Conservation (phyloP, 92 coral and sea anemone genomes). For the Desmophyllum pertusum region DNA sequence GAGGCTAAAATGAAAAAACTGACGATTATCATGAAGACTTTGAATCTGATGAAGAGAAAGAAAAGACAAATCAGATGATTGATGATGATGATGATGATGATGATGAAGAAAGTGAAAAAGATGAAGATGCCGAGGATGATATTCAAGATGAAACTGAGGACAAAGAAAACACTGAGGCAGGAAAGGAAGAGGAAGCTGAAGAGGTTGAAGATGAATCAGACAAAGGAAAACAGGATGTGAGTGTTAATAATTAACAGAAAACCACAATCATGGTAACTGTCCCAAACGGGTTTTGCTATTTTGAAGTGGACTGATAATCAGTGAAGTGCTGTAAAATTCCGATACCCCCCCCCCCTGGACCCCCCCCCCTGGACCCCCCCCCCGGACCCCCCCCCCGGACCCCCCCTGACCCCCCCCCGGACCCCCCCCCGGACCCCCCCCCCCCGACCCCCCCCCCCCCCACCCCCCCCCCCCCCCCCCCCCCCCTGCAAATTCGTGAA, state of each 20-base stretch:
- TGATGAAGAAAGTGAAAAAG: conserved; percentile 17
- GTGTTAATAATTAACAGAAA: not conserved
- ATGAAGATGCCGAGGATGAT: conserved; percentile 47
- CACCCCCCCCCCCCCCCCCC: too few species aligned
- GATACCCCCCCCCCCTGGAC: too few species aligned
- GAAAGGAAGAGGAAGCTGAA: conserved; percentile 50
- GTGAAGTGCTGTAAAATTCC: too few species aligned
- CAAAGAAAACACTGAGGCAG: conserved; percentile 11
- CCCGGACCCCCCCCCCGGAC: too few species aligned
- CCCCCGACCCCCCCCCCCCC: too few species aligned
- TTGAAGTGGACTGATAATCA: too few species aligned
- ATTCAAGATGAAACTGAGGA: conserved; percentile 60
- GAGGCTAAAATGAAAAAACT: conserved; percentile 33
- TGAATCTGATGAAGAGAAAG: conserved; percentile 68
- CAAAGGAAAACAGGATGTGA: conserved; percentile 31
- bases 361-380: too few species aligned
- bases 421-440: too few species aligned
- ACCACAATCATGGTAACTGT: not conserved
- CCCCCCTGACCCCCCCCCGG: too few species aligned
- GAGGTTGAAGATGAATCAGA: conserved; percentile 40
- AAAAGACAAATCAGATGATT: conserved; percentile 31
- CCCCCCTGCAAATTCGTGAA: too few species aligned
- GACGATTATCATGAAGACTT: conserved; percentile 75
- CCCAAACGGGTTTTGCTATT: too few species aligned
- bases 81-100: conserved; percentile 43